A percentile compares a stretch with the other conserved stretches of the same genome.
phyloP scores from a whole-genome alignment of 2,113 vertebrate genomes.

The Cryptomyrus ogoouensis region DNA sequence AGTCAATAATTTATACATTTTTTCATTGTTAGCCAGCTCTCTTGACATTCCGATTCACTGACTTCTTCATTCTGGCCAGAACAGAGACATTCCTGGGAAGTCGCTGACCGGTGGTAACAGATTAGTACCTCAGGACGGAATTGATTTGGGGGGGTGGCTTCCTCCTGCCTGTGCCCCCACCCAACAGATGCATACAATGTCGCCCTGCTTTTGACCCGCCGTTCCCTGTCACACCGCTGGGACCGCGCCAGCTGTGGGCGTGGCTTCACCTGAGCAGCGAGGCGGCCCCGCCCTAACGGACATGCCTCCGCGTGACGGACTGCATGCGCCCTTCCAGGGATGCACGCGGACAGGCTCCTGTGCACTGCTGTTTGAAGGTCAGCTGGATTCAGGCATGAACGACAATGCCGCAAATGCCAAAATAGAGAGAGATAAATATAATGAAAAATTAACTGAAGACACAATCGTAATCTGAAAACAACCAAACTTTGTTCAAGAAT shows the following conservation, averaged over 20 bases:
- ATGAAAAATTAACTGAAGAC: neutral
- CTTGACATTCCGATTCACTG: conserved; percentile 29
- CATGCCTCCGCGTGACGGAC: neutral
- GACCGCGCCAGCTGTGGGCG: neutral
- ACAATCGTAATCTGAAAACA: neutral
- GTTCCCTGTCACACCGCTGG: neutral
- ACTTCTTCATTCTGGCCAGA: conserved; percentile 24
- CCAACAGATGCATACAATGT: neutral
- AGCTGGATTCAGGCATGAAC: neutral
- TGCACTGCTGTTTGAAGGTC: neutral
- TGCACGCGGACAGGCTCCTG: neutral
- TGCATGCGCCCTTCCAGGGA: neutral
- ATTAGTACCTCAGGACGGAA: neutral
- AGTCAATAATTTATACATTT: conserved; percentile 17
- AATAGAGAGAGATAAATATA: neutral
- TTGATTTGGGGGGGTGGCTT: neutral
- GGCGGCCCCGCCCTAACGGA: neutral
- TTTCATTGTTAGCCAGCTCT: conserved; percentile 9
- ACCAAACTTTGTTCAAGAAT: neutral
- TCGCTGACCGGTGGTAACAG: conserved; percentile 26
- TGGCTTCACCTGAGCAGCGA: neutral
- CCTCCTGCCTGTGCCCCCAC: neutral
- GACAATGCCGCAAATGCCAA: neutral
- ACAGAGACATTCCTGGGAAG: conserved; percentile 26
- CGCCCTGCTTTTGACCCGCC: neutral